phyloP scores from a whole-genome alignment of 2,797 vertebrate genomes.

The Capromys pilorides region DNA sequence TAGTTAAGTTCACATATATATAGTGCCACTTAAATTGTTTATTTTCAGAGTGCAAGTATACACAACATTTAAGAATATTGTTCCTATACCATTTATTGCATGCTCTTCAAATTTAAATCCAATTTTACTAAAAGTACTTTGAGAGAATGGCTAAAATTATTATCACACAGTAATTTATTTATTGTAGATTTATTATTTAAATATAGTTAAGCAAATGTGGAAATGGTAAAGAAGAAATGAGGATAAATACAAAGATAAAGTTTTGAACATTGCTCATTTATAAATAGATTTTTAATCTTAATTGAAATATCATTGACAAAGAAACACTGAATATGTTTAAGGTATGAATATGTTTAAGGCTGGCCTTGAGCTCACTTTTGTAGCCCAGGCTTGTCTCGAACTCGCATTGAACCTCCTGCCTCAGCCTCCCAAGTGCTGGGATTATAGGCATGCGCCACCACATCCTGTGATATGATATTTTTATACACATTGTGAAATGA shows the following conservation, averaged over 20 bases:
- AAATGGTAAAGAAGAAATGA: background rate
- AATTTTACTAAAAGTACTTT: slow-evolving; percentile 1
- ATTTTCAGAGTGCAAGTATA: too few relatives aligned
- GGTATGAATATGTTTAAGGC: too few relatives aligned
- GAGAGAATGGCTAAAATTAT: background rate
- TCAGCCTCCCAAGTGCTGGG: too few relatives aligned
- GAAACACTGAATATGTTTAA: background rate
- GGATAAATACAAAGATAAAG: background rate
- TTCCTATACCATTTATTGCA: background rate
- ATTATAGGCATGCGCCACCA: too few relatives aligned
- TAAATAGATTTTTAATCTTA: background rate
- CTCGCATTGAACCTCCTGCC: too few relatives aligned
- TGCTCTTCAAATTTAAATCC: background rate
- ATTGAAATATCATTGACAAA: background rate
- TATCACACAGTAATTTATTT: background rate
- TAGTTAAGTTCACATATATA: background rate
- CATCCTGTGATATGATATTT: background rate
- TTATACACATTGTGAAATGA: background rate
- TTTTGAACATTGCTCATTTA: background rate
- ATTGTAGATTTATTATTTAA: background rate
- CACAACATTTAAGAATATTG: background rate
- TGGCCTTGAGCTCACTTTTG: too few relatives aligned
- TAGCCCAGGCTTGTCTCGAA: too few relatives aligned
- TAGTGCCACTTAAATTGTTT: background rate
- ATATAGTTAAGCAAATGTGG: background rate